Evolutionary conservation across 2,113 vertebrate species (phyloP).

Genomic region (Xyrauchen texanus): DNA sequence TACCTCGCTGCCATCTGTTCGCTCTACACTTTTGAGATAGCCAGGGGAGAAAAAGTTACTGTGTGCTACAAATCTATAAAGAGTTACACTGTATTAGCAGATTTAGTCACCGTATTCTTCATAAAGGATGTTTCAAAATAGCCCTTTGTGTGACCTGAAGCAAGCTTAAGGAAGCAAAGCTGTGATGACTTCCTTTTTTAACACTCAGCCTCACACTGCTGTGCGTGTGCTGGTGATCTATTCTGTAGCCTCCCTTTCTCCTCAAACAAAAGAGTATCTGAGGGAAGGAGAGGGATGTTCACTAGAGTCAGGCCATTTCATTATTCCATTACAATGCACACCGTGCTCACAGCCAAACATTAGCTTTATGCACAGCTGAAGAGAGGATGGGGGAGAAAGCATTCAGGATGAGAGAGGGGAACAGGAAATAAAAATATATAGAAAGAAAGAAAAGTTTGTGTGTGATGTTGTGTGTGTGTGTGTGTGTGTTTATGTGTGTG

Average conservation of each 20-base stretch:
- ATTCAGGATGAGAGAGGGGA: not conserved
- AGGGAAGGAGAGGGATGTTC: slow-evolving; percentile 16
- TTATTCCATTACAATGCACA: slow-evolving; percentile 48
- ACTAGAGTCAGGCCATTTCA: slow-evolving; percentile 45
- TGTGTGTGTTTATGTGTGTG: not conserved
- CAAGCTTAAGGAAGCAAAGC: not conserved
- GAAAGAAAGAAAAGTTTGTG: not conserved
- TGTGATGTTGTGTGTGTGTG: not conserved
- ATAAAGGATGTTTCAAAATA: slow-evolving; percentile 8
- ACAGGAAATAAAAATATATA: not conserved
- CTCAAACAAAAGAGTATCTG: slow-evolving; percentile 43
- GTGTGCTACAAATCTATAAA: not conserved
- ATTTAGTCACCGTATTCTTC: not conserved
- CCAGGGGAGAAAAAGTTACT: not conserved
- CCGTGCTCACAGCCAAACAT: slow-evolving; percentile 37
- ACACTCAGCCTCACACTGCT: not conserved
- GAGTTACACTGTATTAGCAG: not conserved
- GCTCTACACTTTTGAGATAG: not conserved
- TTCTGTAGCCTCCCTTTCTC: slow-evolving; percentile 37
- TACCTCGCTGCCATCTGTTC: not conserved
- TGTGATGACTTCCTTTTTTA: not conserved
- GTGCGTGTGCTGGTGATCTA: slow-evolving; percentile 23
- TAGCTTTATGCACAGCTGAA: slow-evolving; percentile 8
- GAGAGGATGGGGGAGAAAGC: not conserved
- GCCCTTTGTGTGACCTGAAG: slow-evolving; percentile 11